Percentiles rank a stretch among this genome's conserved stretches.
These are phyloP conservation scores for Anguilla anguilla DNA, from an alignment of 2,797 vertebrate species.

Conservation along the genomic window DNA sequence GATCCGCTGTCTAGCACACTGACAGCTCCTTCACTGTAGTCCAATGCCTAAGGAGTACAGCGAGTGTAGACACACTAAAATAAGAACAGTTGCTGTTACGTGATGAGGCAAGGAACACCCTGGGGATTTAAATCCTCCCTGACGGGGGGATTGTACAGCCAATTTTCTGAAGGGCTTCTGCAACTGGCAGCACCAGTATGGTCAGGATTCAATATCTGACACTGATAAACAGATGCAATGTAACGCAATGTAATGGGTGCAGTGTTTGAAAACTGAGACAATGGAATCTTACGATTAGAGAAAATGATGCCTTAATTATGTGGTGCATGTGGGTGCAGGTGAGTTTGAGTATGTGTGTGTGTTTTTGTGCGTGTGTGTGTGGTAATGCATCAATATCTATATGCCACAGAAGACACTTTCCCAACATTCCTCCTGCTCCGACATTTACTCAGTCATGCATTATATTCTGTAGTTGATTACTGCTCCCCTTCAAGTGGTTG, in stretches of 20 bases:
- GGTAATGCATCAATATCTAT: not conserved
- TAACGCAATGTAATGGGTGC: not conserved
- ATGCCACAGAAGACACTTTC: not conserved
- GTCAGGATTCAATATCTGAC: not conserved
- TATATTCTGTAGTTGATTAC: not conserved
- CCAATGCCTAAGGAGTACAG: not conserved
- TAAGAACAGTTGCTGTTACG: not conserved
- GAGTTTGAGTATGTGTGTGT: too few relatives aligned
- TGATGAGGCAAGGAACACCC: not conserved
- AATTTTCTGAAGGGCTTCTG: not conserved
- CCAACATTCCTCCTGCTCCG: not conserved
- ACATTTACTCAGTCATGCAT: not conserved
- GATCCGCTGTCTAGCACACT: not conserved
- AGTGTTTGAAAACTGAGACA: not conserved
- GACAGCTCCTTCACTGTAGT: not conserved
- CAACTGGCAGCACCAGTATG: too few relatives aligned
- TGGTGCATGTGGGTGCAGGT: too few relatives aligned
- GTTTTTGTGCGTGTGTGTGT: too few relatives aligned
- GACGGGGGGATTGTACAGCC: not conserved
- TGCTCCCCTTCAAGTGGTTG: not conserved
- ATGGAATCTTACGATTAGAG: not conserved
- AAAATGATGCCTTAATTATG: not conserved
- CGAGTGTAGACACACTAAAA: not conserved
- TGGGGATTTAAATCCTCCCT: not conserved
- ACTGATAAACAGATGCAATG: not conserved